Evolutionary conservation across 2,113 vertebrate species (phyloP), one percentile per base, ranked within the genome.

Genomic region (Protobothrops mucrosquamatus): DNA sequence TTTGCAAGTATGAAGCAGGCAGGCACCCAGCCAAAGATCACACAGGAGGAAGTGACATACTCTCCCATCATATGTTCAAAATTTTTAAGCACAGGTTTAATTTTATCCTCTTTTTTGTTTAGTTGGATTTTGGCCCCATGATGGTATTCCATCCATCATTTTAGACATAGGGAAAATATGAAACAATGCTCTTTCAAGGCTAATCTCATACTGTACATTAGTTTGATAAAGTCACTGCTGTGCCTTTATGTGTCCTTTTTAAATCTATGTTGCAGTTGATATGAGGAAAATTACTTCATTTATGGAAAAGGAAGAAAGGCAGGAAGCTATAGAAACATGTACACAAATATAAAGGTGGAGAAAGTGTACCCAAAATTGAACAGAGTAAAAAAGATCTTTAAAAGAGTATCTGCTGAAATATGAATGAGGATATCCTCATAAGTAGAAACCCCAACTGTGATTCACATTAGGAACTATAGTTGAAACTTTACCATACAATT

Each of bases 1-100:
- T 91, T 81, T 51, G 91, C 81, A 94, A 94, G 69, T 6, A 95
- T 85, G 86, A 93, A 57, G 24, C 61, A 85, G 90, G 34, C 11
- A 91, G 85, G 85, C 93, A 2, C 43, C 0, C 34, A 88, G 29
- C 90, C 94, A 85, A 91, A 93, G 39, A 87, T 55, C 29, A 46
- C 18, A 46, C 20, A 91, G 48, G 88, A 88, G 92, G 56, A 69
- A 23, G 29, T 26, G 87, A 59, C 93, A 34, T 15, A 85, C 56
- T 69, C 6, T 24, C n/a, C 92, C 92, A 23, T 91, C 39, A n/a
- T 57, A 74, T 24, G 52, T 59, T 85, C n/a, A 57, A 1, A 29
- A 6, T 55, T 81, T 11, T 51, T 43, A 69, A 54, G n/a, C 20
- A 11, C 48, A 55, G 51, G 87, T 20, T 87, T 86, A 5, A 86